phyloP scores from a whole-genome alignment of 2,113 vertebrate species.

The Triplophysa tibetana region DNA sequence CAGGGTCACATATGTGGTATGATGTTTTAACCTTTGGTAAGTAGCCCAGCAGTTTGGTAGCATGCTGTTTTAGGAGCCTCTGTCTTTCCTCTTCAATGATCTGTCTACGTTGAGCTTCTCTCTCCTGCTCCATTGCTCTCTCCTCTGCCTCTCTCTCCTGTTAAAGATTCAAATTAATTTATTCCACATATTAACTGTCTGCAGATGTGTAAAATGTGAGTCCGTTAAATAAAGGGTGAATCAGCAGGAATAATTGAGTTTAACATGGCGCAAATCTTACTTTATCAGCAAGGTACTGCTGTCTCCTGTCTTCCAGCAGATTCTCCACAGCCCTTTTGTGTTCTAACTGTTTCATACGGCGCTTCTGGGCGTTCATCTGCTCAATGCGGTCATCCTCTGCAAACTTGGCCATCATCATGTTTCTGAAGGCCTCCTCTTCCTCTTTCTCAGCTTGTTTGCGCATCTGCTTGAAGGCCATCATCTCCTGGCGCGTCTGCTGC shows the following conservation, averaged over 20 bases:
- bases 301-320: slow-evolving; percentile 80
- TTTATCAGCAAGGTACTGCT: slow-evolving; percentile 78
- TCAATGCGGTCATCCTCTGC: slow-evolving; percentile 90
- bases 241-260: background rate
- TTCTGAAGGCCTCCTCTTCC: slow-evolving; percentile 81
- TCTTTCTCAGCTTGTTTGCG: slow-evolving; percentile 73
- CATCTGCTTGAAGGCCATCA: slow-evolving; percentile 81
- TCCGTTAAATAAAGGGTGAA: background rate
- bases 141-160: slow-evolving; percentile 85
- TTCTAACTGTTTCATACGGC: slow-evolving; percentile 88
- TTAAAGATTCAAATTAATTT: background rate
- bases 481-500: slow-evolving; percentile 78
- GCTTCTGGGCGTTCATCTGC: slow-evolving; percentile 87
- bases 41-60: slow-evolving; percentile 84
- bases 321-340: slow-evolving; percentile 83
- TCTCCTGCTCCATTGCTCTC: slow-evolving; percentile 72
- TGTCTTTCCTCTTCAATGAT: slow-evolving; percentile 92
- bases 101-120: slow-evolving; percentile 69
- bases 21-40: slow-evolving; percentile 82
- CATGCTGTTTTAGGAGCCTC: slow-evolving; percentile 86
- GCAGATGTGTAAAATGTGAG: background rate
- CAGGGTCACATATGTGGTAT: background rate
- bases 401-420: slow-evolving; percentile 82
- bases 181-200: background rate
- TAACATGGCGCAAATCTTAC: slow-evolving; percentile 64